Conservation (phyloP, 1,140 invertebrate species). For the Diorhabda elongata region DNA sequence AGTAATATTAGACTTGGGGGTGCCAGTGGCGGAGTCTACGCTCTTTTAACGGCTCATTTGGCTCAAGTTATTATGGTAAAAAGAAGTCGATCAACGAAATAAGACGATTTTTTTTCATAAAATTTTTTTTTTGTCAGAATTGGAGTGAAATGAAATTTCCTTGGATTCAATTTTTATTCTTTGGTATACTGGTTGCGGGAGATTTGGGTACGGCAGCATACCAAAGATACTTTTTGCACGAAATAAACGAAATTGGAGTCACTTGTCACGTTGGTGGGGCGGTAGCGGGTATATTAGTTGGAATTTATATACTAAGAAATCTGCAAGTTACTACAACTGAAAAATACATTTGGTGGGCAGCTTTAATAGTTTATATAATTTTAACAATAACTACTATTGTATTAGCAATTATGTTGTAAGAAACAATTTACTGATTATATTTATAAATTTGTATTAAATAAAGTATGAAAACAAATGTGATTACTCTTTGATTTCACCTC, state of each 20-base stretch:
- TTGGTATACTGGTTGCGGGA: constrained; percentile 60
- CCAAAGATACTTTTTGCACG: constrained; percentile 64
- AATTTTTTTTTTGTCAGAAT: constrained; percentile 56
- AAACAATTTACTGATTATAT: too few relatives aligned
- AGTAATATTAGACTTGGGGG: constrained; percentile 84
- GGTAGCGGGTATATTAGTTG: constrained; percentile 76
- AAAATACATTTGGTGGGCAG: constrained; percentile 75
- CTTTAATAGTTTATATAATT: constrained; percentile 68
- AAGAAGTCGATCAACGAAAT: too few relatives aligned
- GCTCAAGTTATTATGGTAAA: constrained; percentile 83
- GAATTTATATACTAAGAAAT: constrained; percentile 87
- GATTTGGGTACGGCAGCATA: constrained; percentile 77
- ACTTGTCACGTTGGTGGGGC: constrained; percentile 86
- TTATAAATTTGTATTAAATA: too few relatives aligned
- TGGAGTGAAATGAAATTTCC: constrained; percentile 90
- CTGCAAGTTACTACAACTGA: constrained; percentile 83
- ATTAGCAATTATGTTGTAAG: neutral
- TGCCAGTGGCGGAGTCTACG: constrained; percentile 94
- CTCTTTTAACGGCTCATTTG: constrained; percentile 90
- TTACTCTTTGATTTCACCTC: too few relatives aligned
- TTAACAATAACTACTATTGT: constrained; percentile 61
- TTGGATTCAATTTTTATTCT: constrained; percentile 70
- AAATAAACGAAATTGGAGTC: constrained; percentile 68
- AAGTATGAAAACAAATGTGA: too few relatives aligned
- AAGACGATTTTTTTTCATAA: too few relatives aligned